Evolutionary conservation across 2,113 vertebrate species (phyloP), one percentile per base, ranked within the genome.

Genomic region (Pseudopodoces humilis): DNA sequence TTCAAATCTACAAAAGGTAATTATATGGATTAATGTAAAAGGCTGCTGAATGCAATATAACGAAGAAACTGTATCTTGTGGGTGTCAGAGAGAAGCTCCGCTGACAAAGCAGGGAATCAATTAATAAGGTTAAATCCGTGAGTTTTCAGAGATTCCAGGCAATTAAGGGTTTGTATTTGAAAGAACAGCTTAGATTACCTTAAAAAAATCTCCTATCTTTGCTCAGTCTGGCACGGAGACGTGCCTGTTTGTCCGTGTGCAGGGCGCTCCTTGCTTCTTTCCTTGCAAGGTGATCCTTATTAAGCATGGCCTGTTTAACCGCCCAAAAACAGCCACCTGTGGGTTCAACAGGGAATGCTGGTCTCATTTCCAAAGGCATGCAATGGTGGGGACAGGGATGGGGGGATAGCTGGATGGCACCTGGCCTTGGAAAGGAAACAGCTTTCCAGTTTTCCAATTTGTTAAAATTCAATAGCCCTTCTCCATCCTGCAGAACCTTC

Each of bases 11-110:
- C 84, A 93, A 91, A 97, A 94, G 39, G 56, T 90, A 96, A 97
- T 93, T 94, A 78, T 53, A 94, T 68, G 92, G 75, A 97, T 97
- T 97, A 90, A 94, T 74, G 67, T 90, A 71, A 97, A 97, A 93
- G 62, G 76, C 47, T 65, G 55, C 52, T 25, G 65, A 78, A 88
- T 41, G 24, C 59, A 81, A 62, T 44, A 72, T 68, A 94, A 72
- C 77, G 83, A 78, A 92, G 79, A 83, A 92, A 84, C 19, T 43
- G 9, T 77, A 24, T 94, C 46, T 86, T 60, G 56, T 70, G 71
- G 6, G 10, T 94, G 77, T 69, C 70, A 65, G 58, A 77, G 62
- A 81, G 63, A 92, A 92, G 60, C 71, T 56, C 72, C 90, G 69
- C 24, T 94, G 71, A 95, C 91, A 95, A 89, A 94, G 63, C 59